These are phyloP conservation scores for Achatina immaculata DNA, from an alignment of 1,140 invertebrate genomes.

Conservation along the genomic window DNA sequence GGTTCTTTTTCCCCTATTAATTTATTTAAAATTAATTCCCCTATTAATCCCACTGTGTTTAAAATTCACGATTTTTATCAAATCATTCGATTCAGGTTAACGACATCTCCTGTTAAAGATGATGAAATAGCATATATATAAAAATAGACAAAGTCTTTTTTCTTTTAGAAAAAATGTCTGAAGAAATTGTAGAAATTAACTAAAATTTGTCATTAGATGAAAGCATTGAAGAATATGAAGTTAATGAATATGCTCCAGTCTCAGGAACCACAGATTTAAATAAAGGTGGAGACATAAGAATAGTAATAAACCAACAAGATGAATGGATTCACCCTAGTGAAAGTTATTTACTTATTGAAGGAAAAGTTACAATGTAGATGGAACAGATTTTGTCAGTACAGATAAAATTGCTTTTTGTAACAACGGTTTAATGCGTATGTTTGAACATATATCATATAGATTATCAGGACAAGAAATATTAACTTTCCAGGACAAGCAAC, in stretches of 20 bases:
- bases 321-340: not conserved
- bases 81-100: not conserved
- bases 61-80: not conserved
- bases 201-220: not conserved
- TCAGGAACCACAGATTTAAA: not conserved
- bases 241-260: not conserved
- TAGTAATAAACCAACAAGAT: not conserved
- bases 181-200: not conserved
- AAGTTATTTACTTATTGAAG: not conserved
- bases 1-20: too few species aligned
- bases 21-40: too few species aligned
- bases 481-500: not conserved
- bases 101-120: not conserved
- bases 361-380: not conserved
- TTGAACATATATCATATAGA: not conserved
- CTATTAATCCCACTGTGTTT: too few species aligned
- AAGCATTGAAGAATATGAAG: not conserved
- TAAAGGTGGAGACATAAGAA: not conserved
- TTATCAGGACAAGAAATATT: not conserved
- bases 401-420: not conserved
- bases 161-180: not conserved
- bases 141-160: not conserved
- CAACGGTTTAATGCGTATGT: not conserved
- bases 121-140: not conserved
- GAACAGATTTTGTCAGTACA: not conserved